A percentile compares a stretch with the other conserved stretches of the same genome.
These are phyloP conservation scores for Cirrhinus molitorella DNA, from an alignment of 2,797 vertebrate species.

Conservation along the genomic window DNA sequence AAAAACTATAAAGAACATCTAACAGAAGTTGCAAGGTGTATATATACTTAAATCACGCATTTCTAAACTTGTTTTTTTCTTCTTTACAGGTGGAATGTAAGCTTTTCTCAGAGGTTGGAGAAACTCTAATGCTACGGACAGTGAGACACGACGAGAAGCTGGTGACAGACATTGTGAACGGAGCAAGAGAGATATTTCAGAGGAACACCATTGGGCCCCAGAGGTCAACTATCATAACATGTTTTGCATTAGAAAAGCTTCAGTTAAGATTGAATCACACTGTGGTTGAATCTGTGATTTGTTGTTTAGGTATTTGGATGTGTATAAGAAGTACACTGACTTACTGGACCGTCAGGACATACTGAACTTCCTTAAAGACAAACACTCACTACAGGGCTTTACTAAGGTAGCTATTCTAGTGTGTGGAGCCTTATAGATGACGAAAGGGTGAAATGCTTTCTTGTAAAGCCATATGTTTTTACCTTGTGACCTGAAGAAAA, in stretches of 20 bases:
- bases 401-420: conserved; percentile 73
- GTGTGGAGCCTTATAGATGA: background rate
- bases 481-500: conserved; percentile 76
- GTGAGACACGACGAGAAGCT: conserved; percentile 82
- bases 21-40: background rate
- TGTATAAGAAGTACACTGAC: conserved; percentile 84
- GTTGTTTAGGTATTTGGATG: conserved; percentile 85
- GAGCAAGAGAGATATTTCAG: conserved; percentile 81
- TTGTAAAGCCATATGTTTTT: background rate
- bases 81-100: conserved; percentile 84
- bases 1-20: background rate
- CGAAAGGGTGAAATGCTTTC: background rate
- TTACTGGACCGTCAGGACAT: conserved; percentile 84
- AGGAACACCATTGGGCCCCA: conserved; percentile 86
- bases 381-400: conserved; percentile 83
- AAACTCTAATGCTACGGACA: conserved; percentile 77
- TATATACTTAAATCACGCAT: background rate
- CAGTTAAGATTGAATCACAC: background rate
- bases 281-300: conserved; percentile 60
- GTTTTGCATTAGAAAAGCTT: background rate
- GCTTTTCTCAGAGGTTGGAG: conserved; percentile 81
- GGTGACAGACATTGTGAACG: conserved; percentile 79
- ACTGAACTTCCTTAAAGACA: conserved; percentile 81
- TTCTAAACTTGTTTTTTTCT: background rate
- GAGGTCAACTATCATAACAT: conserved; percentile 75